Conservation (phyloP, 2,113 vertebrate species). For the Grus americana region DNA sequence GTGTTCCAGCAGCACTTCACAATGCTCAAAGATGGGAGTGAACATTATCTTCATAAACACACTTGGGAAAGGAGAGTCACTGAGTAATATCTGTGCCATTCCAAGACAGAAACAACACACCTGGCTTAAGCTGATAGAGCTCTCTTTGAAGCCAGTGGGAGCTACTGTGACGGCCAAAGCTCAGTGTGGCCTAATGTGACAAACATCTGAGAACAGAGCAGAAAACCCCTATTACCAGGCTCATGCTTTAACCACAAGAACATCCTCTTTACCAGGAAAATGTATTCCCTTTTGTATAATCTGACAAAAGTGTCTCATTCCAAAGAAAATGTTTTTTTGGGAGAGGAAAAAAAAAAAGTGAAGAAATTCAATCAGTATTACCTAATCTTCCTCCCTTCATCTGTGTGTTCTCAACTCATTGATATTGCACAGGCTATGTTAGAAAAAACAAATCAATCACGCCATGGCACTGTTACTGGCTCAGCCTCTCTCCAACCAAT, state of each 20-base stretch:
- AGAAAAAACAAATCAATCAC: slow-evolving; percentile 64
- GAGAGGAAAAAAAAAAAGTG: neutral
- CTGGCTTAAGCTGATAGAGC: neutral
- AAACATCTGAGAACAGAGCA: neutral
- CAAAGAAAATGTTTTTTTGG: slow-evolving; percentile 26
- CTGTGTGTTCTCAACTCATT: slow-evolving; percentile 61
- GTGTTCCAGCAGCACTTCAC: neutral
- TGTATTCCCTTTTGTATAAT: neutral
- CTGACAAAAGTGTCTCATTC: neutral
- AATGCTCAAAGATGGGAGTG: neutral
- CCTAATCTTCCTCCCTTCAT: slow-evolving; percentile 44
- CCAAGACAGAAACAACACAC: neutral
- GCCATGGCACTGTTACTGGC: slow-evolving; percentile 36
- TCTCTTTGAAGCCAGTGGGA: neutral
- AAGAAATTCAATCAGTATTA: slow-evolving; percentile 46
- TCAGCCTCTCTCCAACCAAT: slow-evolving; percentile 40
- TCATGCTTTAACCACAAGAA: neutral
- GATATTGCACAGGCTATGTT: slow-evolving; percentile 61
- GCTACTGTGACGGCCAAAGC: neutral
- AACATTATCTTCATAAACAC: neutral
- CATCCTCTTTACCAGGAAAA: neutral
- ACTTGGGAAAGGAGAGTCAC: neutral
- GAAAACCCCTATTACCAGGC: neutral
- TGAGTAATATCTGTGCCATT: neutral
- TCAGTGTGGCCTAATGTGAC: neutral